These are phyloP conservation scores for Gobiocypris rarus DNA, from an alignment of 2,113 vertebrate species.

Conservation along the genomic window DNA sequence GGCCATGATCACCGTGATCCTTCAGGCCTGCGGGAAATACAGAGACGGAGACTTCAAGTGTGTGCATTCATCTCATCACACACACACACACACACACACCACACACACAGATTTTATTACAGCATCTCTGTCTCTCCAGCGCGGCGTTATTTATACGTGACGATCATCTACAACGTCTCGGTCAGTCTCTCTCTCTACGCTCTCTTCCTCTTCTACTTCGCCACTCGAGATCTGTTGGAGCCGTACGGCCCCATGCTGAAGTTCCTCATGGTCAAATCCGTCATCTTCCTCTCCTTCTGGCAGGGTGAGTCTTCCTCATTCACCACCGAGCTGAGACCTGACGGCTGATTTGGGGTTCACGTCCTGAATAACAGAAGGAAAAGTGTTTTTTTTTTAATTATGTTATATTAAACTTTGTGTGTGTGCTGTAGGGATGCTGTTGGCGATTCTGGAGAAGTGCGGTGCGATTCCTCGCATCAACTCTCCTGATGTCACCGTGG, in stretches of 20 bases:
- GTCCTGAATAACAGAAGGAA: too few species aligned
- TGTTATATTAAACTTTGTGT: too few species aligned
- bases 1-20: conserved; percentile 89
- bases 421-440: conserved; percentile 83
- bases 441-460: conserved; percentile 96
- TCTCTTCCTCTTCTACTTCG: conserved; percentile 95
- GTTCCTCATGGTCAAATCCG: conserved; percentile 98
- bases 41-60: conserved; percentile 97
- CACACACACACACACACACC: too few species aligned
- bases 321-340: neutral
- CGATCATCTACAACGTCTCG: conserved; percentile 95
- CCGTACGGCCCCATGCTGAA: conserved; percentile 95
- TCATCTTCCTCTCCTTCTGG: conserved; percentile 99
- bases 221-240: conserved; percentile 88
- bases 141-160: conserved; percentile 95
- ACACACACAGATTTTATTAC: neutral
- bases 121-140: conserved; percentile 65
- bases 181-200: conserved; percentile 96
- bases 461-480: conserved; percentile 94
- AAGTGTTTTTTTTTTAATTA: too few species aligned
- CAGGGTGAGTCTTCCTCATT: conserved; percentile 80
- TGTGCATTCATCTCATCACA: conserved; percentile 54
- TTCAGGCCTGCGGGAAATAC: conserved; percentile 96
- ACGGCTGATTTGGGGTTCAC: too few species aligned
- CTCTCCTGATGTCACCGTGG: conserved; percentile 84